These are phyloP conservation scores for Acanthurus tractus DNA, from an alignment of 2,797 vertebrate species.

Conservation along the genomic window DNA sequence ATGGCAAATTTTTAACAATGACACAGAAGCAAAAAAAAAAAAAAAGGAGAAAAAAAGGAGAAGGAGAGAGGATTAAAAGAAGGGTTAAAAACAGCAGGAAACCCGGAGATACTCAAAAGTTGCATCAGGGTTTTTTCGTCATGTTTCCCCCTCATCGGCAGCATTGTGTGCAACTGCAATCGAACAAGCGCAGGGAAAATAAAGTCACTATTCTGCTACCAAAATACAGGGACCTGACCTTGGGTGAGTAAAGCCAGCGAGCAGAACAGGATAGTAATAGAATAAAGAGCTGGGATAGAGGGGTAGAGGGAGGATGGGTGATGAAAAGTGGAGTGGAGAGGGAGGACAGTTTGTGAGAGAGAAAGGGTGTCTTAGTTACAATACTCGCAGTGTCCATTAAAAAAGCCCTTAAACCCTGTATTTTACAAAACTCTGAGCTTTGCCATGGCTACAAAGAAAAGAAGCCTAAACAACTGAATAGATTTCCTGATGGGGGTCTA, in stretches of 20 bases:
- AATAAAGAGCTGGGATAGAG: constrained; percentile 73
- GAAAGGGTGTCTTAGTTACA: constrained; percentile 74
- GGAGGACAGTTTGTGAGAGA: constrained; percentile 69
- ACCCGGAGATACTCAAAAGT: constrained; percentile 72
- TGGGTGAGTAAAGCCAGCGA: constrained; percentile 77
- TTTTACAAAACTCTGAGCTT: constrained; percentile 67
- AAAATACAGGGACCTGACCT: constrained; percentile 79
- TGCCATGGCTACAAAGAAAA: constrained; percentile 68
- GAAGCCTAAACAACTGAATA: constrained; percentile 50
- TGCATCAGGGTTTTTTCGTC: constrained; percentile 76
- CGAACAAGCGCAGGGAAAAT: constrained; percentile 64
- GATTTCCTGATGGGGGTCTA: constrained; percentile 50
- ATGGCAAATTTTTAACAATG: constrained; percentile 56
- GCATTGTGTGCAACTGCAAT: constrained; percentile 65
- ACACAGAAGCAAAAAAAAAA: neutral
- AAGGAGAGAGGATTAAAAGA: constrained; percentile 57
- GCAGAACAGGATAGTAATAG: constrained; percentile 69
- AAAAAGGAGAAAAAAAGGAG: constrained; percentile 35
- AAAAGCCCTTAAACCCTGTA: constrained; percentile 65
- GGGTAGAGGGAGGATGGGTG: constrained; percentile 65
- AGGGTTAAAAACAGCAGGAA: constrained; percentile 66
- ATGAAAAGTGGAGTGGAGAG: constrained; percentile 75
- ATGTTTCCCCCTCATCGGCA: constrained; percentile 16
- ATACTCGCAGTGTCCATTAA: constrained; percentile 75
- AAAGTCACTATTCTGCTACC: constrained; percentile 79